Percentiles rank a stretch among this genome's conserved stretches.
phyloP scores from a whole-genome alignment of 2,113 vertebrate species.

The Enhydra lutris region DNA sequence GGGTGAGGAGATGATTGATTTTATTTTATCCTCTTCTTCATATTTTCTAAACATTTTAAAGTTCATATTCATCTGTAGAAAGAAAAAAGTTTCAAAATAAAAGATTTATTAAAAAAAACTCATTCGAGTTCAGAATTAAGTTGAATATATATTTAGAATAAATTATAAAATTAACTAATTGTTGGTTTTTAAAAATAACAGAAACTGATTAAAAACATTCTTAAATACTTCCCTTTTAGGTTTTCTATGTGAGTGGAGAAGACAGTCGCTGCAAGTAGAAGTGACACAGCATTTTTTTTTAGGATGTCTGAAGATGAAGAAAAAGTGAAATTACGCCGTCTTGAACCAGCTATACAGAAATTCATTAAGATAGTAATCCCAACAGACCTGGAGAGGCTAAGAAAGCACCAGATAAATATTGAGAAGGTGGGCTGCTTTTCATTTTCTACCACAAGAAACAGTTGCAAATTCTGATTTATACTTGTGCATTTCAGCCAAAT shows the following conservation, averaged over 20 bases:
- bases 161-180: conserved; percentile 5
- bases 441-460: conserved; percentile 26
- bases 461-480: background rate
- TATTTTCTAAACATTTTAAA: conserved; percentile 40
- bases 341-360: conserved; percentile 94
- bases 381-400: conserved; percentile 95
- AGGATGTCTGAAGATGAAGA: conserved; percentile 92
- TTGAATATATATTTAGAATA: conserved; percentile 37
- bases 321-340: conserved; percentile 92
- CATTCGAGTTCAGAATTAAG: background rate
- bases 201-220: conserved; percentile 7
- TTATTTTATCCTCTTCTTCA: conserved; percentile 11
- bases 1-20: conserved; percentile 11
- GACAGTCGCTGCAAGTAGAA: conserved; percentile 3
- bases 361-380: conserved; percentile 97
- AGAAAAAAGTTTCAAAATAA: conserved; percentile 31
- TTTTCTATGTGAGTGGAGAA: conserved; percentile 66
- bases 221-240: conserved; percentile 68
- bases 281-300: conserved; percentile 53
- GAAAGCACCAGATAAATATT: conserved; percentile 97
- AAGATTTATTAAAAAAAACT: background rate
- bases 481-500: background rate
- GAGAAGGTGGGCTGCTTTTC: conserved; percentile 88
- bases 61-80: background rate
- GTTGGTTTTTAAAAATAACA: conserved; percentile 34